Percentiles rank a stretch among this genome's conserved stretches.
These are phyloP conservation scores for Trachops cirrhosus DNA, from an alignment of 2,797 vertebrate species.

Conservation along the genomic window DNA sequence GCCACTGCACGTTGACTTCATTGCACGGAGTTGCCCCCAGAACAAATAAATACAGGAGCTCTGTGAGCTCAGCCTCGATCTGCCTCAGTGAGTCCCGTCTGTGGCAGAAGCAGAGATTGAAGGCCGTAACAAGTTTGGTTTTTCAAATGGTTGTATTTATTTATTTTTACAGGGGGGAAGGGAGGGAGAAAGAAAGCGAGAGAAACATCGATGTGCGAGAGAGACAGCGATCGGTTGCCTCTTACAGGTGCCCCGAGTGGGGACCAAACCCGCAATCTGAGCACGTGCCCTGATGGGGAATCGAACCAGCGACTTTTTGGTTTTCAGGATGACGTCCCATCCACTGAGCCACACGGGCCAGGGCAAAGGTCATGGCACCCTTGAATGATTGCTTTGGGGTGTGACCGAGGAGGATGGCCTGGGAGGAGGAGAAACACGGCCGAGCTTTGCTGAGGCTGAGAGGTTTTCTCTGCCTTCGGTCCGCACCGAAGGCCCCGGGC, in stretches of 20 bases:
- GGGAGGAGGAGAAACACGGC: neutral
- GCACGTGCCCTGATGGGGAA: too few species aligned
- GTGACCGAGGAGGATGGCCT: neutral
- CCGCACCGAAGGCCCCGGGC: neutral
- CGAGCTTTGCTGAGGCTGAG: neutral
- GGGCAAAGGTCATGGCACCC: too few species aligned
- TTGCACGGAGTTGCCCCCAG: slow-evolving; percentile 24
- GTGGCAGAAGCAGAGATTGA: neutral
- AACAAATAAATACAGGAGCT: slow-evolving; percentile 9
- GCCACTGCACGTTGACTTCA: neutral
- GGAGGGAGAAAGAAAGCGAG: too few species aligned
- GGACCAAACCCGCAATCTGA: too few species aligned
- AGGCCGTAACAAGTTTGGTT: neutral
- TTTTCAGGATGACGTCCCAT: too few species aligned
- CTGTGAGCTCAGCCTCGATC: neutral
- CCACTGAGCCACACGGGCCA: too few species aligned
- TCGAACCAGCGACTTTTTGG: too few species aligned
- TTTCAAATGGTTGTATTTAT: too few species aligned
- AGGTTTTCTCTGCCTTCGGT: neutral
- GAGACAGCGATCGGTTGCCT: too few species aligned
- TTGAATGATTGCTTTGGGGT: slow-evolving; percentile 25
- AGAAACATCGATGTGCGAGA: too few species aligned
- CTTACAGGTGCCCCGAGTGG: too few species aligned
- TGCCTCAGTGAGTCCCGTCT: neutral
- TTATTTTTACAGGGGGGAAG: too few species aligned